Percentiles rank a stretch among this genome's conserved stretches.
These are phyloP conservation scores for Sylvicola cinctus DNA, from an alignment of 2,888 invertebrate species.

Conservation along the genomic window DNA sequence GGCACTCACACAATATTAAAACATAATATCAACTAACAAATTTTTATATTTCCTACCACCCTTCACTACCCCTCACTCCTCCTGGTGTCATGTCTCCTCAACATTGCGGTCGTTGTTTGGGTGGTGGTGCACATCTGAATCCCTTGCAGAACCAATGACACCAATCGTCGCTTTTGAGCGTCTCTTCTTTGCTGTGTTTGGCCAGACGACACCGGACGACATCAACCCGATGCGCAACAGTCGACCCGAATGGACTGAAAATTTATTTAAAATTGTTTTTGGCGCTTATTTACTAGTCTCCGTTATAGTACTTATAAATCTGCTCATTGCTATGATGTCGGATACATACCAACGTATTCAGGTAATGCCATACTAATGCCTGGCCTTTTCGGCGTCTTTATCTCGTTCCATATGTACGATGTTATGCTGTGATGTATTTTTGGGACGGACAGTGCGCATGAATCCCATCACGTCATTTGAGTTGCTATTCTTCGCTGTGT, in stretches of 20 bases:
- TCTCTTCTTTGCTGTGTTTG: slow-evolving; percentile 95
- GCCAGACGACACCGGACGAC: slow-evolving; percentile 74
- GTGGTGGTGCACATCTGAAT: too few relatives aligned
- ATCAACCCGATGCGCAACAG: slow-evolving; percentile 48
- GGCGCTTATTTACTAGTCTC: slow-evolving; percentile 97
- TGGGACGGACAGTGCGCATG: slow-evolving; percentile 55
- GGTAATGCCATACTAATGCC: slow-evolving; percentile 41
- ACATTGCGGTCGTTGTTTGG: too few relatives aligned
- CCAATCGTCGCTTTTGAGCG: slow-evolving; percentile 88
- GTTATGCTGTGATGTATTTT: slow-evolving; percentile 4
- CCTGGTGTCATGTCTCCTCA: too few relatives aligned
- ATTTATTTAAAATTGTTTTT: slow-evolving; percentile 78
- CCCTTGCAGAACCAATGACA: slow-evolving; percentile 54
- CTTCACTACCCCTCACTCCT: too few relatives aligned
- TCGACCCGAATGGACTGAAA: slow-evolving; percentile 66
- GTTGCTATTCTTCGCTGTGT: slow-evolving; percentile 96
- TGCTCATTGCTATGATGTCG: slow-evolving; percentile 99
- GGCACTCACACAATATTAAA: too few relatives aligned
- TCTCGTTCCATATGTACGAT: slow-evolving; percentile 5
- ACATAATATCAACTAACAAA: too few relatives aligned
- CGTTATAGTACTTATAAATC: slow-evolving; percentile 92
- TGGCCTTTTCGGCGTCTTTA: slow-evolving; percentile 8
- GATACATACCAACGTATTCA: slow-evolving; percentile 98
- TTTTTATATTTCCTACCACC: too few relatives aligned
- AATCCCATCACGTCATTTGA: slow-evolving; percentile 86